Evolutionary conservation across 2,113 vertebrate species (phyloP).

Genomic region (Tragelaphus imberbis): DNA sequence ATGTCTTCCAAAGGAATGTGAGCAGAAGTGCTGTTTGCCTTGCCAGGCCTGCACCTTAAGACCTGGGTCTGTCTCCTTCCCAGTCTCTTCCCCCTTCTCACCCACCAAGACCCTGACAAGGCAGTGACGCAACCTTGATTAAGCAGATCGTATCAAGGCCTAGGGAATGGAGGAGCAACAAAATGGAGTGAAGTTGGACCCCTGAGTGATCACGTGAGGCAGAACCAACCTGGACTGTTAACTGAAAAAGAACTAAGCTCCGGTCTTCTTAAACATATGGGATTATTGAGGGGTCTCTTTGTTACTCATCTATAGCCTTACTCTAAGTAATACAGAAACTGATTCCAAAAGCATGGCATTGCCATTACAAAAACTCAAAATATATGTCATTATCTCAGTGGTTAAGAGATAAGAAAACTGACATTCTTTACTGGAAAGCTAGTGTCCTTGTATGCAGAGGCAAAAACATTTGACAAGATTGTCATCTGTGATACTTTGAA

Average conservation of each 20-base stretch:
- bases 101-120: not conserved
- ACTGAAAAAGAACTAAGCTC: not conserved
- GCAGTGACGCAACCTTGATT: not conserved
- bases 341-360: not conserved
- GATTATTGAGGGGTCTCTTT: not conserved
- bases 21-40: not conserved
- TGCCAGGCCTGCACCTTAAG: not conserved
- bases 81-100: not conserved
- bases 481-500: not conserved
- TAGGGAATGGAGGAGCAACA: not conserved
- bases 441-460: not conserved
- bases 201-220: not conserved
- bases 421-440: not conserved
- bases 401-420: not conserved
- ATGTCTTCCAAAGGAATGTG: not conserved
- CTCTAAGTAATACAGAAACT: not conserved
- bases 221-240: not conserved
- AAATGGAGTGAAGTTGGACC: not conserved
- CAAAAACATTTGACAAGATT: not conserved
- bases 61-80: not conserved
- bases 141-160: not conserved
- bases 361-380: not conserved
- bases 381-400: not conserved
- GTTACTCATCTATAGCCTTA: not conserved
- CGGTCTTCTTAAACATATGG: not conserved